Evolutionary conservation across 2,113 vertebrate species (phyloP), one percentile per base, ranked within the genome.

Genomic region (Muscicapa adusta): DNA sequence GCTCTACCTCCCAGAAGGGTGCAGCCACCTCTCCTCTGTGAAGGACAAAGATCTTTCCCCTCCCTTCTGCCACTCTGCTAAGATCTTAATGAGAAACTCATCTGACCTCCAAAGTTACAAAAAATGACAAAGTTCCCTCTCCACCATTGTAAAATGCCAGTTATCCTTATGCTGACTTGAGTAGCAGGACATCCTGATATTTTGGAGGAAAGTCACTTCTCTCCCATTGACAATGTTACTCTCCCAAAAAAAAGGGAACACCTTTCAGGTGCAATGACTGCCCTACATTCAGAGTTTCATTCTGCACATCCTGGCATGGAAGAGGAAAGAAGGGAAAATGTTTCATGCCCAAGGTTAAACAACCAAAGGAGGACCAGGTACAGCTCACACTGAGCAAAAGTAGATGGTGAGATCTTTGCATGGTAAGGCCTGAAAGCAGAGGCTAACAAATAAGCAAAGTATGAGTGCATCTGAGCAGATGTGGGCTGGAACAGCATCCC

Each of bases 401-500:
- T 1, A 58, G 40, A 48, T 1, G 15, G 57, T 2, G 50, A 78
- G n/a, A 18, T 43, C 6, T 88, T 24, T 56, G 9, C 6, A 1
- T 25, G 12, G 26, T 14, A 83, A 54, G 48, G 75, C 76, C 75
- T 76, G 34, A 74, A 77, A 80, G 56, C 0, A 77, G 18, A 90
- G 33, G 31, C 24, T 63, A 74, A 65, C 17, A 78, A 86, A 57
- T 25, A 20, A 61, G 38, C 40, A 29, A 81, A 85, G 19, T 15
- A 48, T 50, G 57, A 13, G 15, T 51, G 20, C n/a, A 58, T 88
- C 63, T 63, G 83, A 86, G 63, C 62, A 82, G 75, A 77, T 90
- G 92, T 67, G 83, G 91, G 67, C 86, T 92, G 93, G 72, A 93
- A 68, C 40, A 60, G 68, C 74, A 75, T 29, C 57, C 50, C 53